Percentiles rank a stretch among this genome's conserved stretches.
Conservation (phyloP, 2,888 invertebrate species). For the Drosophila monieri region DNA sequence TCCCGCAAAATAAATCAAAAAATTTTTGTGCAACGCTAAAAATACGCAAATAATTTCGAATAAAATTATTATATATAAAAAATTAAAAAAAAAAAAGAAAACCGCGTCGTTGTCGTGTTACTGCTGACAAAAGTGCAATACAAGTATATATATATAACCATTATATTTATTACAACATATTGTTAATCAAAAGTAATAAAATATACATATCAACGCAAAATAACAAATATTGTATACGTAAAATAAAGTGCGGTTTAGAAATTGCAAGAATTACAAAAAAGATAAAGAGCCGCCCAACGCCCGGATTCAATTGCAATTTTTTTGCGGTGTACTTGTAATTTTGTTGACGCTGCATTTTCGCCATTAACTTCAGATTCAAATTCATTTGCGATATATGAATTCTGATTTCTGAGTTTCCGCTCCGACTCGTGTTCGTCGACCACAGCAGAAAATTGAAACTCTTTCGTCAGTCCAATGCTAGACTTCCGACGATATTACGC, state of each 20-base stretch:
- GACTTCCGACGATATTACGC: conserved; percentile 48
- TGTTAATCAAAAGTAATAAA: conserved; percentile 38
- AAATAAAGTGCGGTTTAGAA: conserved; percentile 27
- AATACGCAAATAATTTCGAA: conserved; percentile 52
- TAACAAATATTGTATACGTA: conserved; percentile 13
- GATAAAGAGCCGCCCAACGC: conserved; percentile 7
- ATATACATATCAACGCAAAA: conserved; percentile 45
- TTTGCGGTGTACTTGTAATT: conserved; percentile 39
- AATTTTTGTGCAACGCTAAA: conserved; percentile 44
- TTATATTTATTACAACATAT: conserved; percentile 43
- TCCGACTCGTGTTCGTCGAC: conserved; percentile 44
- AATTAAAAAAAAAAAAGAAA: conserved; percentile 14
- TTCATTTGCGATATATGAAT: conserved; percentile 21
- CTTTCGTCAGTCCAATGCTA: conserved; percentile 28
- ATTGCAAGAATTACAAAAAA: conserved; percentile 20
- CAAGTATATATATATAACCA: conserved; percentile 30
- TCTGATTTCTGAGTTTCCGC: conserved; percentile 60
- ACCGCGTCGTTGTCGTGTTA: conserved; percentile 42
- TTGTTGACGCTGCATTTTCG: conserved; percentile 28
- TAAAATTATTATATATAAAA: conserved; percentile 34
- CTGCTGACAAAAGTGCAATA: conserved; percentile 55
- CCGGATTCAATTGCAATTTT: conserved; percentile 30
- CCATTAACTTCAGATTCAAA: conserved; percentile 23
- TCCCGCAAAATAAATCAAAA: conserved; percentile 35
- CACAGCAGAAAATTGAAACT: conserved; percentile 21